A percentile compares a stretch with the other conserved stretches of the same genome.
Evolutionary conservation across 2,797 vertebrate species (phyloP).

Genomic region (Gobio occitaniae): DNA sequence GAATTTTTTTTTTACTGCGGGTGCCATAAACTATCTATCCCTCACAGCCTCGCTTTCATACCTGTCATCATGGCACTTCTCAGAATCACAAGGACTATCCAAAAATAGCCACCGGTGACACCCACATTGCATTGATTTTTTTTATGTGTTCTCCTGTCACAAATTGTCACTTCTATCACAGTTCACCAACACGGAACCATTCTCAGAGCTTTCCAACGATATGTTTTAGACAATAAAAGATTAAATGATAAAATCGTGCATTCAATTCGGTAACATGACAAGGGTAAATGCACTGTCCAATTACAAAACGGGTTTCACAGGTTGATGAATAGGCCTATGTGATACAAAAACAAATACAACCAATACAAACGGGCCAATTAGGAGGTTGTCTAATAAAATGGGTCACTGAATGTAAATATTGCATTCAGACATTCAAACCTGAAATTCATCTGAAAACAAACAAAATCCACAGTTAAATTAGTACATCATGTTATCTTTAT

Average conservation of each 20-base stretch:
- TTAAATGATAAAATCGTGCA: neutral
- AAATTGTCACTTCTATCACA: neutral
- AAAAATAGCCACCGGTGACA: neutral
- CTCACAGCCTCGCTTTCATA: neutral
- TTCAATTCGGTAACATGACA: neutral
- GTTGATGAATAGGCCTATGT: neutral
- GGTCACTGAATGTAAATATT: neutral
- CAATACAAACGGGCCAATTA: neutral
- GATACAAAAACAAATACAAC: too few relatives aligned
- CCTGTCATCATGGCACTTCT: neutral
- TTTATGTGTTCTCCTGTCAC: neutral
- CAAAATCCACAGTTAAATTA: constrained; percentile 76
- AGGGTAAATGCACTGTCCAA: too few relatives aligned
- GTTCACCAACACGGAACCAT: neutral
- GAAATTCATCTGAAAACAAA: constrained; percentile 36
- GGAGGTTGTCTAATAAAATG: neutral
- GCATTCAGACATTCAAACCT: neutral
- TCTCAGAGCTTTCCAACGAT: neutral
- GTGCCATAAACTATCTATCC: neutral
- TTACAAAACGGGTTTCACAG: neutral
- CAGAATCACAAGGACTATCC: neutral
- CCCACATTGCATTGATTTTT: neutral
- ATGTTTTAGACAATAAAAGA: neutral
- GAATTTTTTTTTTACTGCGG: neutral
- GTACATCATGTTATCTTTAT: constrained; percentile 95